Evolutionary conservation across 2,797 vertebrate genomes (phyloP).

Genomic region (Anguilla anguilla): DNA sequence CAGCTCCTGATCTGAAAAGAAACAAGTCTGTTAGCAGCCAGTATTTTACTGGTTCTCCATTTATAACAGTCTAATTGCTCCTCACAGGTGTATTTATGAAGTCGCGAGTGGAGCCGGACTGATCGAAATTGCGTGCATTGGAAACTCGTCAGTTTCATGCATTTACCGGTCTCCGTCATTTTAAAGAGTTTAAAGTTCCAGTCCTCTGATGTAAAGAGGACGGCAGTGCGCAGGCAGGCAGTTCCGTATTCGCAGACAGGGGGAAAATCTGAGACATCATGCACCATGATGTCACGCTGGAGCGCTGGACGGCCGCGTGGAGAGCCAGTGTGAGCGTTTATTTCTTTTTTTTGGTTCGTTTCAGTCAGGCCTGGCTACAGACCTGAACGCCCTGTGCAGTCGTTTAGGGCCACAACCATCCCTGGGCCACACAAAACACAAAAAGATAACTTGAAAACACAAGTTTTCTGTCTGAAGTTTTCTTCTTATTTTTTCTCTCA

Average conservation of each 20-base stretch:
- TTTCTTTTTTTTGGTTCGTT: too few relatives aligned
- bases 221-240: not conserved
- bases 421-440: too few relatives aligned
- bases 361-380: too few relatives aligned
- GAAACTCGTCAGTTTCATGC: constrained; percentile 15
- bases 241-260: not conserved
- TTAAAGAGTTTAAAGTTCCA: constrained; percentile 9
- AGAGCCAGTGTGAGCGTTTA: not conserved
- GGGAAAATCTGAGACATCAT: not conserved
- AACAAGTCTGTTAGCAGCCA: constrained; percentile 5
- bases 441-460: too few relatives aligned
- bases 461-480: too few relatives aligned
- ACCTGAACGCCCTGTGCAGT: too few relatives aligned
- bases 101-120: not conserved
- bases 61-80: not conserved
- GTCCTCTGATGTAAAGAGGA: not conserved
- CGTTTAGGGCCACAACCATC: too few relatives aligned
- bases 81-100: not conserved
- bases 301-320: not conserved
- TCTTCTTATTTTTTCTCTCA: too few relatives aligned
- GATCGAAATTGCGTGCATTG: not conserved
- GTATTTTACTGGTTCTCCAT: constrained; percentile 1
- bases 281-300: constrained; percentile 10
- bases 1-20: constrained; percentile 86
- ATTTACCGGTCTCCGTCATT: not conserved